Evolutionary conservation across 2,888 invertebrate genomes (phyloP).

Genomic region (Hypena proboscidalis): DNA sequence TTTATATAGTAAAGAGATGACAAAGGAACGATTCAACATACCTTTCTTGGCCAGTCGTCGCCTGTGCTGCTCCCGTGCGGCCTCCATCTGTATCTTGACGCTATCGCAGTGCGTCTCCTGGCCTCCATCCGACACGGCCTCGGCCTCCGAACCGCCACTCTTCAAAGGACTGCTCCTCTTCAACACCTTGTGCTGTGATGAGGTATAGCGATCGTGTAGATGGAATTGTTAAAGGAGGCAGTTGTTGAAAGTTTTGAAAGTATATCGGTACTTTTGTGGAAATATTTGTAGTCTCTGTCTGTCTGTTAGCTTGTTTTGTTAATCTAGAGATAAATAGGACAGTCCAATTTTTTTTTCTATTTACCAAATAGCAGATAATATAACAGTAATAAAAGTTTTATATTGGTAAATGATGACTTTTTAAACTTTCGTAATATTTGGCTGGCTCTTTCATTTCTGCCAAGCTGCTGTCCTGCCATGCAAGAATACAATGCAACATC

Average conservation of each 20-base stretch:
- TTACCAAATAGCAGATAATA: too few relatives aligned
- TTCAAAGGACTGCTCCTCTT: slow-evolving; percentile 72
- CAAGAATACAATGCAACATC: too few relatives aligned
- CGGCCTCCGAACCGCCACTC: slow-evolving; percentile 73
- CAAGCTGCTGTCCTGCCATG: too few relatives aligned
- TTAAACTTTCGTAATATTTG: too few relatives aligned
- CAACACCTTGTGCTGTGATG: slow-evolving; percentile 69
- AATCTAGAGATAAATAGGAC: too few relatives aligned
- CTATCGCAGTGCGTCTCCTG: slow-evolving; percentile 64
- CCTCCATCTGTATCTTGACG: slow-evolving; percentile 81
- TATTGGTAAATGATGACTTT: too few relatives aligned
- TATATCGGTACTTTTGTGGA: neutral
- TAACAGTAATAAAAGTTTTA: too few relatives aligned
- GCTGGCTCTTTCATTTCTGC: too few relatives aligned
- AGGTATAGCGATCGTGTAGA: slow-evolving; percentile 40
- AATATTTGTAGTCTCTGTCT: neutral
- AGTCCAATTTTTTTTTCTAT: too few relatives aligned
- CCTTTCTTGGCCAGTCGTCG: slow-evolving; percentile 78
- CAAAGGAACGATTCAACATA: too few relatives aligned
- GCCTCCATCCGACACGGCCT: slow-evolving; percentile 59
- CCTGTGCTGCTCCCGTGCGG: slow-evolving; percentile 75
- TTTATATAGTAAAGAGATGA: too few relatives aligned
- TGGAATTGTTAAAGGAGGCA: slow-evolving; percentile 34
- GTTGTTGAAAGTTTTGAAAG: slow-evolving; percentile 16
- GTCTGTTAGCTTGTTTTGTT: too few relatives aligned